Evolutionary conservation across 2,797 vertebrate genomes (phyloP).

Genomic region (Capromys pilorides): DNA sequence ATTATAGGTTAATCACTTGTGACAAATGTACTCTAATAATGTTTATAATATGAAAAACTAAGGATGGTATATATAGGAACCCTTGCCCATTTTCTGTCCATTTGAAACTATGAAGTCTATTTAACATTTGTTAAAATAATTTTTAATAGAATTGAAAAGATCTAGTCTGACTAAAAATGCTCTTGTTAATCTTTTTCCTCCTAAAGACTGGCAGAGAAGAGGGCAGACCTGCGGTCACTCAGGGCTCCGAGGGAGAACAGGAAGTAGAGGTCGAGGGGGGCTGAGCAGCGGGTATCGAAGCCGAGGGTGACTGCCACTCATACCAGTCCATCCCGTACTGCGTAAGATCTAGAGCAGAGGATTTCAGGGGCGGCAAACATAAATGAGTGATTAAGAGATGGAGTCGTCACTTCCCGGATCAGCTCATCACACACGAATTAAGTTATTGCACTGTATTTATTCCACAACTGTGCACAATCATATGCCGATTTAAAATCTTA

Average conservation of each 20-base stretch:
- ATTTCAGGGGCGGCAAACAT: background rate
- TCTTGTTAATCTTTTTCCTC: background rate
- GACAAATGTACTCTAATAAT: background rate
- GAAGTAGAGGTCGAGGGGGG: background rate
- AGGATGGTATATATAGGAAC: background rate
- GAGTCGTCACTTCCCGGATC: background rate
- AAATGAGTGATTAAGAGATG: background rate
- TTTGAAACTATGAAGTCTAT: conserved; percentile 8
- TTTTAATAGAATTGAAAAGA: background rate
- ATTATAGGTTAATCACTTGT: background rate
- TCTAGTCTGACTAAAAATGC: background rate
- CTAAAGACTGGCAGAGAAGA: background rate
- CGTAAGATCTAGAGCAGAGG: background rate
- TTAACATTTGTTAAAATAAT: background rate
- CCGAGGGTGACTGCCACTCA: background rate
- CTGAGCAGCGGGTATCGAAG: background rate
- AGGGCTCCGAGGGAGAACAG: background rate
- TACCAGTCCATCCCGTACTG: accelerated
- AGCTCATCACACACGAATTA: background rate
- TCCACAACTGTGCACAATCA: background rate
- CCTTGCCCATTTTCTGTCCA: background rate
- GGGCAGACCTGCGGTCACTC: background rate
- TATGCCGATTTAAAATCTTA: background rate
- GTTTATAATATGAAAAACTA: background rate
- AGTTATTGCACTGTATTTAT: background rate